Percentiles rank a stretch among this genome's conserved stretches.
Conservation (phyloP, 2,113 vertebrate species). For the Lathamus discolor region DNA sequence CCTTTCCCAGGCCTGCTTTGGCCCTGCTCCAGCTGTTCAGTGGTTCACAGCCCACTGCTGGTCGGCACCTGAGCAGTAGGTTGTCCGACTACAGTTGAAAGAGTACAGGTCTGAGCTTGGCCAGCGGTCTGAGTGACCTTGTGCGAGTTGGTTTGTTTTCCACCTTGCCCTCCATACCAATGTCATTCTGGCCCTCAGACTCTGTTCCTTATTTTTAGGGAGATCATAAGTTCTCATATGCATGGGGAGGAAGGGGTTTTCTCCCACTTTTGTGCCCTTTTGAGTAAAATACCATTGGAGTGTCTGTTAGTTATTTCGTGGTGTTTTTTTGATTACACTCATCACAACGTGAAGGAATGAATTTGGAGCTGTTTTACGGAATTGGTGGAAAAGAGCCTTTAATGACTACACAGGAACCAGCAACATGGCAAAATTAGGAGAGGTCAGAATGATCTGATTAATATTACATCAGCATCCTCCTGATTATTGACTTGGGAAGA, state of each 20-base stretch:
- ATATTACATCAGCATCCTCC: neutral
- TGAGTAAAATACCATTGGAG: neutral
- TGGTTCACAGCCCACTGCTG: neutral
- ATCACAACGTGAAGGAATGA: neutral
- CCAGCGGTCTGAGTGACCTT: neutral
- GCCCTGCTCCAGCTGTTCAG: neutral
- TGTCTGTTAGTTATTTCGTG: neutral
- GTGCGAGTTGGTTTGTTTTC: neutral
- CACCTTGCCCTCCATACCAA: neutral
- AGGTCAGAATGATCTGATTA: neutral
- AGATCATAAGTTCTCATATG: neutral
- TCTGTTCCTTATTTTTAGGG: neutral
- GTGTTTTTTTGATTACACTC: neutral
- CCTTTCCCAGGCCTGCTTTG: conserved; percentile 9
- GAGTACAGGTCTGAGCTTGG: neutral
- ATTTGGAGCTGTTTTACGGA: neutral
- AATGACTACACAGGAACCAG: neutral
- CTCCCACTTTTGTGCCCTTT: neutral
- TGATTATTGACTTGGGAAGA: neutral
- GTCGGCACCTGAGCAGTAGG: rapidly evolving
- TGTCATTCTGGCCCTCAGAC: neutral
- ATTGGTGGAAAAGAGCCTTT: neutral
- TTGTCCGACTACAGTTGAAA: rapidly evolving
- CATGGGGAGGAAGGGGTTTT: neutral
- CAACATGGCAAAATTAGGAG: neutral